phyloP scores from a whole-genome alignment of 2,888 invertebrate species.

The Nomada ruficornis region DNA sequence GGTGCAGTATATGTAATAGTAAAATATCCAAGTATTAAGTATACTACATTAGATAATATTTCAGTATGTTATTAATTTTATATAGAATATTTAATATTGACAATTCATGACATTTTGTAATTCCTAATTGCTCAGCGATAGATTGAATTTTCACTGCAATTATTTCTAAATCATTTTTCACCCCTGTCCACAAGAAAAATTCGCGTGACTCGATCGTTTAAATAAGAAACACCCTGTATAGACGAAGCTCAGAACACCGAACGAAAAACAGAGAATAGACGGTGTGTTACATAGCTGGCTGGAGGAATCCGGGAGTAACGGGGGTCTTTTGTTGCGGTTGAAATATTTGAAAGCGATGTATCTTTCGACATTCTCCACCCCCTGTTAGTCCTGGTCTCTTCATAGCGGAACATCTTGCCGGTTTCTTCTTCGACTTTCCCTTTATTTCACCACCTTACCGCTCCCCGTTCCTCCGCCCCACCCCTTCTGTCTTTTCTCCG shows the following conservation, averaged over 20 bases:
- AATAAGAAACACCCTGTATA: conserved; percentile 26
- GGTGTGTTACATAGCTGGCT: conserved; percentile 52
- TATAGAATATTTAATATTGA: no score
- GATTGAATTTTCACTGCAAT: no score
- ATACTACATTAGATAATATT: no score
- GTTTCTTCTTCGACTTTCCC: conserved; percentile 39
- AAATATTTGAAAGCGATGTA: conserved; percentile 69
- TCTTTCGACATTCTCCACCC: conserved; percentile 43
- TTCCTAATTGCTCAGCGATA: no score
- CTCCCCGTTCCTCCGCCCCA: not conserved
- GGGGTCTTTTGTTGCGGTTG: conserved; percentile 68
- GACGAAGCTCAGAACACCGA: conserved; percentile 30
- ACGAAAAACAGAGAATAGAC: conserved; percentile 42
- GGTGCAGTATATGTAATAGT: no score
- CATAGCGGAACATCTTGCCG: conserved; percentile 33
- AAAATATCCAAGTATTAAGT: no score
- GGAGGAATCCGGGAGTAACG: conserved; percentile 46
- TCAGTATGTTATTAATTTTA: no score
- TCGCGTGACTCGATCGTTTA: not conserved
- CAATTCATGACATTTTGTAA: no score
- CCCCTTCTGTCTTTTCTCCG: conserved; percentile 4
- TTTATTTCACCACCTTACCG: conserved; percentile 31
- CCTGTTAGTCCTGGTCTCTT: conserved; percentile 9
- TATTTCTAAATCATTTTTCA: not conserved
- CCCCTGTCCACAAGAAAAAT: not conserved